Evolutionary conservation across 2,888 invertebrate genomes (phyloP).

Genomic region (Mantis religiosa): DNA sequence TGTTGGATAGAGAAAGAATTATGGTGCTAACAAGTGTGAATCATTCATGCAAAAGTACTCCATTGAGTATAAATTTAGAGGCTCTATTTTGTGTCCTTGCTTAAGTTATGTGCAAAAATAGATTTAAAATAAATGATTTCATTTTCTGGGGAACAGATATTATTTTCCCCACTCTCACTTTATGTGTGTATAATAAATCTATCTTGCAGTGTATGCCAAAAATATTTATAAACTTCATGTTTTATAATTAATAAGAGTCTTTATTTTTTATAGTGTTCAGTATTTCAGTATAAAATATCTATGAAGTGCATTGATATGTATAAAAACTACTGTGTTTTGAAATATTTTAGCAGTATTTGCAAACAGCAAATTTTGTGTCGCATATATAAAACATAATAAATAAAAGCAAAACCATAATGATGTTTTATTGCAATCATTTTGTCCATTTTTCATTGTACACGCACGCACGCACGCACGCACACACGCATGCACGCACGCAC

Average conservation of each 20-base stretch:
- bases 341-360: neutral
- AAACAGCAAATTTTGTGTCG: neutral
- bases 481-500: too few species aligned
- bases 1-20: slow-evolving; percentile 27
- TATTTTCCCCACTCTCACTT: neutral
- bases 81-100: neutral
- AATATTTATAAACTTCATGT: neutral
- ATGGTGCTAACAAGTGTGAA: neutral
- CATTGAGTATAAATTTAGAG: neutral
- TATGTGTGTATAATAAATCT: neutral
- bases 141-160: neutral
- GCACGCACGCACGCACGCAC: too few species aligned
- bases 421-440: neutral
- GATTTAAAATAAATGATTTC: neutral
- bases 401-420: neutral
- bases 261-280: neutral
- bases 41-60: neutral
- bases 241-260: neutral
- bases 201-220: neutral
- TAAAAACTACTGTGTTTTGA: neutral
- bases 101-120: neutral
- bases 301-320: neutral
- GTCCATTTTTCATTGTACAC: too few species aligned
- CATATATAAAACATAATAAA: neutral
- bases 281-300: neutral